These are phyloP conservation scores for Sternotherus odoratus DNA, from an alignment of 2,797 vertebrate species.

Conservation along the genomic window DNA sequence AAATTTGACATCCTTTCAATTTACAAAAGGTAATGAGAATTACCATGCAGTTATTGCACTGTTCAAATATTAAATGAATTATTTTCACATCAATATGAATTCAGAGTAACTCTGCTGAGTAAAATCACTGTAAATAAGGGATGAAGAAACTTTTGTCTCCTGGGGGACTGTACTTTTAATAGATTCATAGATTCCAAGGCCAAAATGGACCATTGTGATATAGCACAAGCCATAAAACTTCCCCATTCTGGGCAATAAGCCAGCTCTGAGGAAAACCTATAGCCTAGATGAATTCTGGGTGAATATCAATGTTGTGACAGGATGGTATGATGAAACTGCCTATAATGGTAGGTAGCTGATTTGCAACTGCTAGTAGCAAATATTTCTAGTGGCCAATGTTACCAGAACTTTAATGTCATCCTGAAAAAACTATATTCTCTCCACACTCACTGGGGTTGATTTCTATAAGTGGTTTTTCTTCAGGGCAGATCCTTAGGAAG, in stretches of 20 bases:
- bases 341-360: background rate
- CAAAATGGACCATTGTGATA: background rate
- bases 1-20: background rate
- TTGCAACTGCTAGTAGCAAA: background rate
- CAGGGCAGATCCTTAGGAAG: background rate
- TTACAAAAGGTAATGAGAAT: background rate
- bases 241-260: background rate
- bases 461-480: background rate
- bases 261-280: background rate
- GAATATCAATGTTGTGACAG: background rate
- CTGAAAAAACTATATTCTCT: constrained; percentile 8
- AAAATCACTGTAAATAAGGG: background rate
- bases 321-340: background rate
- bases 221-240: too few species aligned
- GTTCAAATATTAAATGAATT: background rate
- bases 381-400: background rate
- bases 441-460: background rate
- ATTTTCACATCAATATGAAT: background rate
- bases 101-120: background rate
- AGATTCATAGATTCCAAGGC: background rate
- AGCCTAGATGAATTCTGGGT: background rate
- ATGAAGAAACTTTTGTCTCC: background rate
- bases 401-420: background rate
- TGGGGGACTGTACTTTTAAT: background rate
- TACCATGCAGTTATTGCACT: background rate